Evolutionary conservation across 2,113 vertebrate genomes (phyloP).

Genomic region (Lanius collurio): DNA sequence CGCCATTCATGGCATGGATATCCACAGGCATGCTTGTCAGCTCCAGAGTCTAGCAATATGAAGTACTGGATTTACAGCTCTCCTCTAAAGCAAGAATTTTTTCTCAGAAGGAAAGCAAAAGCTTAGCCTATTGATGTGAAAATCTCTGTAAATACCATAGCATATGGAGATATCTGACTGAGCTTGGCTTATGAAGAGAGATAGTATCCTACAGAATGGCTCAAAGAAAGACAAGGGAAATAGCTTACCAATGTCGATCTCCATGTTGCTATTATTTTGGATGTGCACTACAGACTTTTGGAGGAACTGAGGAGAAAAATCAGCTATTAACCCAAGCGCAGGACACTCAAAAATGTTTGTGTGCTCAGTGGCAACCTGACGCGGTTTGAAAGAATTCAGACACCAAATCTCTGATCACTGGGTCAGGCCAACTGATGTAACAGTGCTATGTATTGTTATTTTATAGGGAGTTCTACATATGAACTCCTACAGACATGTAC

Average conservation of each 20-base stretch:
- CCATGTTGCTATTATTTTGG: neutral
- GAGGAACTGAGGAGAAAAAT: neutral
- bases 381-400: neutral
- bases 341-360: neutral
- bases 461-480: neutral
- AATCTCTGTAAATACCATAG: neutral
- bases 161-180: neutral
- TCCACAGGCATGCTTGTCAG: neutral
- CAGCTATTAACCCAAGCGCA: neutral
- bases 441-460: neutral
- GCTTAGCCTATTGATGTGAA: neutral
- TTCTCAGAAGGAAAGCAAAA: neutral
- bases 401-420: neutral
- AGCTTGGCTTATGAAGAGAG: neutral
- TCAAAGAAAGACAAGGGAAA: neutral
- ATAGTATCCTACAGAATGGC: neutral
- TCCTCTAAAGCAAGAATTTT: neutral
- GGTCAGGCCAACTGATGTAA: neutral
- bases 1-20: neutral
- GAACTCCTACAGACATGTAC: neutral
- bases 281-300: neutral
- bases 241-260: neutral
- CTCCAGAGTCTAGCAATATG: neutral
- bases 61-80: neutral
- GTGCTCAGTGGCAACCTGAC: neutral